Conservation (phyloP, 2,113 vertebrate species). For the Centropus unirufus region DNA sequence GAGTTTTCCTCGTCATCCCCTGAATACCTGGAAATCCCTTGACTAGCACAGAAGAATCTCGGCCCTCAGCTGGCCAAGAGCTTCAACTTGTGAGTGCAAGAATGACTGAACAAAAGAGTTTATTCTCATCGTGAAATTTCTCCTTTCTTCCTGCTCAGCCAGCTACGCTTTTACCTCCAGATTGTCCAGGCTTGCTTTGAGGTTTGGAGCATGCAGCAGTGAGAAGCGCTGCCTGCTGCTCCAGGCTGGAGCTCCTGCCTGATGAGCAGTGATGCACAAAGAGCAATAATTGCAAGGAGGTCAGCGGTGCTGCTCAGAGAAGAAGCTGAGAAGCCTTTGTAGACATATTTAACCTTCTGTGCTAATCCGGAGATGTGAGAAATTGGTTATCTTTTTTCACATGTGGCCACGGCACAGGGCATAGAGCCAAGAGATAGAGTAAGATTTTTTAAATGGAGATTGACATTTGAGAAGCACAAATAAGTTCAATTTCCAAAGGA, state of each 20-base stretch:
- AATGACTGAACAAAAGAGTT: not conserved
- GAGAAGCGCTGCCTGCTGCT: not conserved
- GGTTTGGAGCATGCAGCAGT: accelerated
- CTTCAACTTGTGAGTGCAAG: not conserved
- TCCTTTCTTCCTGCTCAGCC: not conserved
- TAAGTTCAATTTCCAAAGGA: not conserved
- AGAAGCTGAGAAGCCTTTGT: not conserved
- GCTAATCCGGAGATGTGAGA: not conserved
- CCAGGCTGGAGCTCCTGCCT: not conserved
- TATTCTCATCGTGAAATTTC: not conserved
- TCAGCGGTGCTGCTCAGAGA: not conserved
- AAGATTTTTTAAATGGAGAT: not conserved
- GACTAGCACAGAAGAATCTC: not conserved
- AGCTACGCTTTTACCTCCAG: not conserved
- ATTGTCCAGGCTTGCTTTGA: not conserved
- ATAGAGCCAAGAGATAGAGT: not conserved
- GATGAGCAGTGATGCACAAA: not conserved
- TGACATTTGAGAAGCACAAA: not conserved
- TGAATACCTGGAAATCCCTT: not conserved
- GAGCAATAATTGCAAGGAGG: not conserved
- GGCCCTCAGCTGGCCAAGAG: not conserved
- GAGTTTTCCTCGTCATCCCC: not conserved
- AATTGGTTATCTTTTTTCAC: not conserved
- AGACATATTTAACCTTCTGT: not conserved
- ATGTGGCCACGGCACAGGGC: not conserved